Percentiles rank a stretch among this genome's conserved stretches.
These are phyloP conservation scores for Cassiopea andromeda DNA, from an alignment of 30 jellyfish, hydroid and myxozoan genomes.

Conservation along the genomic window DNA sequence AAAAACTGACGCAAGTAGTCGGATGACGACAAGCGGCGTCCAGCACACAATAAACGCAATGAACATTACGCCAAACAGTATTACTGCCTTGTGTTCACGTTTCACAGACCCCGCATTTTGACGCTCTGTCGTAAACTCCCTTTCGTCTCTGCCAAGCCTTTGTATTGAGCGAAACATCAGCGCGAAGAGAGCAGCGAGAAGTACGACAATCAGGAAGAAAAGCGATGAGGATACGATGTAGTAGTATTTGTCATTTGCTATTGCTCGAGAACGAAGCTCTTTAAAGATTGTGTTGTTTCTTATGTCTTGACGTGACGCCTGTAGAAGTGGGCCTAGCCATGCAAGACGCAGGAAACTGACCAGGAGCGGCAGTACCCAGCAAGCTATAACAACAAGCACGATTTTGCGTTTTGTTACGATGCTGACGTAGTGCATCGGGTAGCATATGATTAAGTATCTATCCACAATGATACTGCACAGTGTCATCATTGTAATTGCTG, in stretches of 20 bases:
- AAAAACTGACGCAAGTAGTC: slow-evolving; percentile 50
- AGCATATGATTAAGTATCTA: slow-evolving; percentile 51
- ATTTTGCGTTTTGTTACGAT: slow-evolving; percentile 55
- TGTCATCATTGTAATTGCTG: slow-evolving; percentile 60
- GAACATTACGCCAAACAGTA: slow-evolving; percentile 63
- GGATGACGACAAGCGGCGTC: slow-evolving; percentile 74
- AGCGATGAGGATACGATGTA: slow-evolving; percentile 30
- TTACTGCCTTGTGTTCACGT: slow-evolving; percentile 68
- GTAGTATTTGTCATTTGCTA: slow-evolving; percentile 26
- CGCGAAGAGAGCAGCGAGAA: slow-evolving; percentile 47
- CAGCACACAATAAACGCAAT: slow-evolving; percentile 64
- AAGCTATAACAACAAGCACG: slow-evolving; percentile 34
- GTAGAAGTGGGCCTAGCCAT: slow-evolving; percentile 55
- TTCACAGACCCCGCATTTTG: slow-evolving; percentile 38
- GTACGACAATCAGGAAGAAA: slow-evolving; percentile 31
- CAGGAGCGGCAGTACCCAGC: slow-evolving; percentile 54
- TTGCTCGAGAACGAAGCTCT: not conserved
- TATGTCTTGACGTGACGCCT: not conserved
- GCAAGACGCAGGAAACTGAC: slow-evolving; percentile 56
- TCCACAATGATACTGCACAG: slow-evolving; percentile 62
- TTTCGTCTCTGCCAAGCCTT: slow-evolving; percentile 62
- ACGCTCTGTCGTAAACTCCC: slow-evolving; percentile 54
- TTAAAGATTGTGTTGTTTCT: not conserved
- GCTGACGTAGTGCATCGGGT: slow-evolving; percentile 61
- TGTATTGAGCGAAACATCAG: slow-evolving; percentile 65